Evolutionary conservation across 2,113 vertebrate species (phyloP).

Genomic region (Nematolebias whitei): DNA sequence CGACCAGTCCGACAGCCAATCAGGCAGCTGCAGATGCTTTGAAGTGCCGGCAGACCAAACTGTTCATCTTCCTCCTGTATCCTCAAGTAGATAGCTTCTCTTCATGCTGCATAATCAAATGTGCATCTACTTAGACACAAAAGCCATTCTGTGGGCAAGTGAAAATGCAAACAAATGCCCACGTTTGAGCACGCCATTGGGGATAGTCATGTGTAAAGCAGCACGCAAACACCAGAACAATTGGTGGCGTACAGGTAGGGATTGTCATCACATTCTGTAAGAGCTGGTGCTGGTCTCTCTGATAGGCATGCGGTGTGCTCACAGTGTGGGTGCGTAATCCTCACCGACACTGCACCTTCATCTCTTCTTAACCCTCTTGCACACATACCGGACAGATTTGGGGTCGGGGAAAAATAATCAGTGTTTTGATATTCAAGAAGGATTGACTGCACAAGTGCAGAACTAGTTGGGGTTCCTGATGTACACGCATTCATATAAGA

Average conservation of each 20-base stretch:
- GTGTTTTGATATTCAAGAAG: constrained; percentile 15
- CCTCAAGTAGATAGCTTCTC: constrained; percentile 40
- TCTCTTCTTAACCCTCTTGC: constrained; percentile 26
- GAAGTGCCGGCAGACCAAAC: constrained; percentile 61
- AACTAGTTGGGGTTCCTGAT: constrained; percentile 10
- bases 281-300: constrained; percentile 21
- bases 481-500: not conserved
- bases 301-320: constrained; percentile 15
- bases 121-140: constrained; percentile 52
- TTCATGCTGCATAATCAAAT: constrained; percentile 31
- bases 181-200: constrained; percentile 33
- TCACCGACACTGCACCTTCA: constrained; percentile 31
- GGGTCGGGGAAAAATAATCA: not conserved
- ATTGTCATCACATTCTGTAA: constrained; percentile 23
- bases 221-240: constrained; percentile 34
- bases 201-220: constrained; percentile 20
- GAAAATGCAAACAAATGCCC: constrained; percentile 53
- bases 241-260: constrained; percentile 50
- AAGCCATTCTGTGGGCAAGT: constrained; percentile 53
- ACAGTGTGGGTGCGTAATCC: constrained; percentile 19
- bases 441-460: constrained; percentile 6
- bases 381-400: constrained; percentile 26
- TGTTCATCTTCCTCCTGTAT: constrained; percentile 31
- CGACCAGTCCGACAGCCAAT: constrained; percentile 49
- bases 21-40: constrained; percentile 56